Evolutionary conservation across 1,140 invertebrate species (phyloP), one percentile per base, ranked within the genome.

Genomic region (Drosophila lini): DNA sequence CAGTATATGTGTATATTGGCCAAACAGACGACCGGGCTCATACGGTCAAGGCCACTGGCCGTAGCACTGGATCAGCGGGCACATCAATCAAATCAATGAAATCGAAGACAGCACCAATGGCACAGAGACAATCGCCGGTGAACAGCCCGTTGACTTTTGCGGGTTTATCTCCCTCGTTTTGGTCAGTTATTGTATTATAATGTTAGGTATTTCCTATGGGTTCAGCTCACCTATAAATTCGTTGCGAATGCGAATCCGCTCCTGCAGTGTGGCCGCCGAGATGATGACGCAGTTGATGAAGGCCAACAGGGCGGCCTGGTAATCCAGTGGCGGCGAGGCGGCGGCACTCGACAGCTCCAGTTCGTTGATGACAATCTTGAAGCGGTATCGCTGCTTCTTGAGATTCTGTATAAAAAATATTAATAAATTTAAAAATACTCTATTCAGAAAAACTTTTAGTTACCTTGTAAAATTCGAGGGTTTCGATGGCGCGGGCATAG

Each of bases 211-310:
- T 55, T 38, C 34, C 52, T 38, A 55, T 25, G 25, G 50, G 36
- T 15, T 62, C 53, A 40, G 15, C 94, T 94, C 92, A 98, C 97
- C 98, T 86, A 98, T 97, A 92, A 98, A 98, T 93, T 99, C 98
- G 91, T 98, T 98, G 78, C 98, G 94, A 68, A 99, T 95, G 70
- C 96, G 94, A 61, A 97, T 96, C 71, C 98, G 94, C 80, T 98
- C 97, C 67, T 97, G 96, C 47, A 98, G 94, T 16, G 96, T 94
- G 15, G 96, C 95, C 10, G 97, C 97, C n/a, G 97, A 97, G 81
- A 98, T 97, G 88, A 99, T 97, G 89, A 99, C 95, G 92, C 97
- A 98, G 94, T 99, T 99, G 93, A 99, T 96, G 93, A 99, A 98
- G 42, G 97, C 97, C 80, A 99, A 94, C 48, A 99, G 93, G 11